Percentiles rank a stretch among this genome's conserved stretches.
Evolutionary conservation across 1,140 invertebrate genomes (phyloP).

Genomic region (Solenopsis fugax): DNA sequence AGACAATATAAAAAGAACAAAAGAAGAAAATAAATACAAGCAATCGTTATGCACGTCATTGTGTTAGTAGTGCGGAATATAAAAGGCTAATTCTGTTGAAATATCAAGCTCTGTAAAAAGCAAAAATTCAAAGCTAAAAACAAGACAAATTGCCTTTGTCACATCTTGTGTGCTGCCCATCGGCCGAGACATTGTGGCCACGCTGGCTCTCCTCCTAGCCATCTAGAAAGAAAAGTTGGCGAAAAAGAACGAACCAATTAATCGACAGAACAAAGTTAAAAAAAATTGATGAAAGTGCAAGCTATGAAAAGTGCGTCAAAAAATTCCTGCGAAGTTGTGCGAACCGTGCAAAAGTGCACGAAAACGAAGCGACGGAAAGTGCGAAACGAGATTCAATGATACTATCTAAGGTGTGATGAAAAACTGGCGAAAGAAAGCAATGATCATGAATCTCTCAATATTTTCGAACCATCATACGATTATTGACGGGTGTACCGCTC

Average conservation of each 20-base stretch:
- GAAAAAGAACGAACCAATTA: slow-evolving; percentile 21
- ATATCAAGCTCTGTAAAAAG: slow-evolving; percentile 17
- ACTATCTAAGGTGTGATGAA: background rate
- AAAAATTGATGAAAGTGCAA: slow-evolving; percentile 14
- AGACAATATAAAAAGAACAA: slow-evolving; percentile 31
- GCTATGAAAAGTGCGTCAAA: background rate
- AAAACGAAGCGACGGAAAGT: background rate
- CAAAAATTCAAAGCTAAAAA: slow-evolving; percentile 23
- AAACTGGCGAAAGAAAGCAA: slow-evolving; percentile 46
- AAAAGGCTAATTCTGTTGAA: background rate
- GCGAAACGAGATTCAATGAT: background rate
- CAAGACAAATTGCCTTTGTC: slow-evolving; percentile 82
- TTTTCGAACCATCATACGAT: slow-evolving; percentile 85
- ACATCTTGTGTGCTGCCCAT: slow-evolving; percentile 80
- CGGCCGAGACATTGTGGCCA: slow-evolving; percentile 85
- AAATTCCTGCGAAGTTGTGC: slow-evolving; percentile 13
- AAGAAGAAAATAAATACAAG: background rate
- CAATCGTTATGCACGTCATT: background rate
- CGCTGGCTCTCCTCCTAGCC: slow-evolving; percentile 85
- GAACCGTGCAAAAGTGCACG: background rate
- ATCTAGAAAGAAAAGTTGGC: slow-evolving; percentile 80
- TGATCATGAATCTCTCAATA: slow-evolving; percentile 63
- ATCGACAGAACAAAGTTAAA: background rate
- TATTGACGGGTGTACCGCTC: slow-evolving; percentile 79
- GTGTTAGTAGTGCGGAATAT: slow-evolving; percentile 27